A percentile compares a stretch with the other conserved stretches of the same genome.
phyloP scores from a whole-genome alignment of 2,113 vertebrate genomes.

The Pardalotus punctatus region DNA sequence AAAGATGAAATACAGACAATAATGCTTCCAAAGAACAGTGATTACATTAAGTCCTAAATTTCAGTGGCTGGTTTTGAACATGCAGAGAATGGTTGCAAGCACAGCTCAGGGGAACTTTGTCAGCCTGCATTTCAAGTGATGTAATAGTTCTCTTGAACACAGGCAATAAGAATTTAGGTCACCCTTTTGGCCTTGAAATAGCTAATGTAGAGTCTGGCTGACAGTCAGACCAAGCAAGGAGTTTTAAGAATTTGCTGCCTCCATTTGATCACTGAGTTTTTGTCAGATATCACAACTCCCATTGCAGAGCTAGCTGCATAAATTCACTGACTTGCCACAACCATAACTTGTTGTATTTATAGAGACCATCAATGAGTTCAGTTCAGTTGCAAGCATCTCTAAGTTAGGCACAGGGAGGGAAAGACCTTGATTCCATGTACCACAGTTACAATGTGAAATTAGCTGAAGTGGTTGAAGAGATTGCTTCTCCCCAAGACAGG shows the following conservation, averaged over 20 bases:
- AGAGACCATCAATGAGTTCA: neutral
- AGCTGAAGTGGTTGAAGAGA: neutral
- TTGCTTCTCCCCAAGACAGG: rapidly evolving
- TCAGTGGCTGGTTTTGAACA: neutral
- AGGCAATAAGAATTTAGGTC: neutral
- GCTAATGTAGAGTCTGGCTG: neutral
- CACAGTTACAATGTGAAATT: neutral
- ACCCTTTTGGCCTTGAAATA: neutral
- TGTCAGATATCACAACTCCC: neutral
- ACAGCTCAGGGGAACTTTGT: neutral
- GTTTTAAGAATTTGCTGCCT: neutral
- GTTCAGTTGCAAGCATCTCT: neutral
- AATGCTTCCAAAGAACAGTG: neutral
- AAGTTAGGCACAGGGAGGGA: neutral
- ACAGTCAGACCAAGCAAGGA: neutral
- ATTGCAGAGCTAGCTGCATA: neutral
- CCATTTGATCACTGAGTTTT: neutral
- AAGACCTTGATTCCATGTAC: neutral
- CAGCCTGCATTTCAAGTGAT: neutral
- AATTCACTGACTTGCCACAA: neutral
- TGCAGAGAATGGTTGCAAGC: neutral
- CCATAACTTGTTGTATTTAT: neutral
- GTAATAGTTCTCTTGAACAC: neutral
- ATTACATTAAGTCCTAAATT: neutral
- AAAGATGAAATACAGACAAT: neutral